Evolutionary conservation across 2,888 invertebrate genomes (phyloP).

Genomic region (Ectobius pallidus): DNA sequence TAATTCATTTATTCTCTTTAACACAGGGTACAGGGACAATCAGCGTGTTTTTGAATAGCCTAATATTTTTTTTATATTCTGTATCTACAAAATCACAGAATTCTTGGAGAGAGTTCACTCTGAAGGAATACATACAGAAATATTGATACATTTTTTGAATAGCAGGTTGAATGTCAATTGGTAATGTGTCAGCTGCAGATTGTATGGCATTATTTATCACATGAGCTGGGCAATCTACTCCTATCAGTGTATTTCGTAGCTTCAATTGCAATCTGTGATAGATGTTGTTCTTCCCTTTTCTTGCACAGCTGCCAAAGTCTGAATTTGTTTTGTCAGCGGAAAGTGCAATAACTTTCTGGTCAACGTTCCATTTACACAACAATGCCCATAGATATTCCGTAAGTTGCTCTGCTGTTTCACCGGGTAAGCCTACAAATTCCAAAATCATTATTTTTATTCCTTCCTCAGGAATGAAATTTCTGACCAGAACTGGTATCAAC

Average conservation of each 20-base stretch:
- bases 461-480: neutral
- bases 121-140: conserved; percentile 39
- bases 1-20: conserved; percentile 44
- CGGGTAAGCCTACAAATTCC: neutral
- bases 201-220: neutral
- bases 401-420: neutral
- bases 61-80: conserved; percentile 39
- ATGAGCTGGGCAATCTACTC: conserved; percentile 6
- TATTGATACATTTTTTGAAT: conserved; percentile 44
- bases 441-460: neutral
- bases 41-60: conserved; percentile 44
- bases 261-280: neutral
- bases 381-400: neutral
- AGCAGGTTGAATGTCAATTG: conserved; percentile 45
- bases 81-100: conserved; percentile 26
- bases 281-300: neutral
- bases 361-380: neutral
- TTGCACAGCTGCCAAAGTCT: conserved; percentile 1
- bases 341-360: conserved; percentile 13
- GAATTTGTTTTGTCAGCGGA: conserved; percentile 32
- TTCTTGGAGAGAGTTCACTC: neutral
- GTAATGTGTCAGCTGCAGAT: conserved; percentile 5
- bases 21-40: conserved; percentile 43
- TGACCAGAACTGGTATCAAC: neutral
- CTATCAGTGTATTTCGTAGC: neutral